Percentiles rank a stretch among this genome's conserved stretches.
phyloP scores from a whole-genome alignment of 1,140 invertebrate genomes.

The Heterodera schachtii region DNA sequence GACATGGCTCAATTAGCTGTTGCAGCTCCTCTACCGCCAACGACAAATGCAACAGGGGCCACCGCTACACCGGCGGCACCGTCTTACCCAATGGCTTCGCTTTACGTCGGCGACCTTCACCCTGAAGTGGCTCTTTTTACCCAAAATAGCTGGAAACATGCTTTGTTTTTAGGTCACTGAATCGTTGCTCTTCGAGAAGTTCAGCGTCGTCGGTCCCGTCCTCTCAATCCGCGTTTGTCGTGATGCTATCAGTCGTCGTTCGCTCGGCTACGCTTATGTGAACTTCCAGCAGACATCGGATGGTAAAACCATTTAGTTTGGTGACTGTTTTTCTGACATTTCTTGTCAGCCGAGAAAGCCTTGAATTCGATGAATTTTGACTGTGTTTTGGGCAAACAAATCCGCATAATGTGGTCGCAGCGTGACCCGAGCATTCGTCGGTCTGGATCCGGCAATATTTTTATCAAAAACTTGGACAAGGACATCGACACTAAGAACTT shows the following conservation, averaged over 20 bases:
- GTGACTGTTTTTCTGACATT: constrained; percentile 7
- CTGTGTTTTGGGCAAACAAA: constrained; percentile 90
- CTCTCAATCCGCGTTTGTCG: constrained; percentile 96
- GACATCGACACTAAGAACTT: constrained; percentile 99
- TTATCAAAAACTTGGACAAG: constrained; percentile 97
- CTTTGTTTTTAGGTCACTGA: constrained; percentile 85
- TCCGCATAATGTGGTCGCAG: constrained; percentile 99
- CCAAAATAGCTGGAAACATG: constrained; percentile 85
- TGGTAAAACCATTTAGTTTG: constrained; percentile 55
- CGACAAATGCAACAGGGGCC: constrained; percentile 23
- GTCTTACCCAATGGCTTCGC: constrained; percentile 74
- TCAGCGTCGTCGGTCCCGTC: constrained; percentile 94
- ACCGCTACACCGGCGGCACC: constrained; percentile 42
- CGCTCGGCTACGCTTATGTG: constrained; percentile 98
- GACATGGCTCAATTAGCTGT: constrained; percentile 6
- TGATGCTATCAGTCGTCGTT: constrained; percentile 93
- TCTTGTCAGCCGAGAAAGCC: constrained; percentile 84
- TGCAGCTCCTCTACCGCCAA: constrained; percentile 31
- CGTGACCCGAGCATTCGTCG: constrained; percentile 95
- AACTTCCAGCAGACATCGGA: constrained; percentile 99
- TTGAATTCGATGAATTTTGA: constrained; percentile 99
- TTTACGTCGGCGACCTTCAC: constrained; percentile 98
- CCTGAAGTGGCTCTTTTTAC: constrained; percentile 84
- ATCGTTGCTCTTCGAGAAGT: constrained; percentile 98
- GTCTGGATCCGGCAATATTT: constrained; percentile 98